Base-by-base conservation (phyloP, 2,888 invertebrate genomes). In the Heliconius cydno region DNA sequence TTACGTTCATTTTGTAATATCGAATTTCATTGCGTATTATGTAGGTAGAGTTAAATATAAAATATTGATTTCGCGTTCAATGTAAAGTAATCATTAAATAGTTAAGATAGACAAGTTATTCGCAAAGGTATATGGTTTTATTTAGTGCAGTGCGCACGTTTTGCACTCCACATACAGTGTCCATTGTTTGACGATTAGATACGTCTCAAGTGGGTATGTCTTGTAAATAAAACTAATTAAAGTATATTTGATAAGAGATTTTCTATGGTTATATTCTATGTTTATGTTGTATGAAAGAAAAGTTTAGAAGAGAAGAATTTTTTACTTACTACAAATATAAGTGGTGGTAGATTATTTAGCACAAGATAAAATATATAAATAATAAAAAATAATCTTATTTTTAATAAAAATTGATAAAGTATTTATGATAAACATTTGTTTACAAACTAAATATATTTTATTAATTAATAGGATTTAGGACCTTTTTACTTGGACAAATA, bases 121-220 rank as follows among this genome's bases (percentile, higher is more conserved):
- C 1, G 12, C 68, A 34, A 66, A 0, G 60, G 41, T 28, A n/a
- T 41, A 79, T 83, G 82, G 81, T 82, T 84, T 79, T 82, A 83
- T 82, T 82, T 87, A 85, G 87, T 83, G 87, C 82, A 86, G 88
- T 87, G 88, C 85, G 86, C 78, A 85, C 86, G 85, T 86, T 87
- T 89, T 88, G 88, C 86, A 87, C 89, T 86, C 86, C 63, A 81
- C n/a, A n/a, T n/a, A n/a, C 83, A 70, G 77, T 76, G 83, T 80
- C 83, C 83, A 84, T 84, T 84, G 83, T 84, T 83, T 68, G 12
- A 63, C 77, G 72, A 66, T 80, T 82, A 80, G 80, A 82, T 82
- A 82, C 68, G 78, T 80, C 80, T 82, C 46, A 77, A 82, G 77
- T 68, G 68, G 30, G 66, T 73, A 73, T 78, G 76, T 82, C 82